Conservation (phyloP, 2,113 vertebrate species). For the Neolamprologus fasciatus region DNA sequence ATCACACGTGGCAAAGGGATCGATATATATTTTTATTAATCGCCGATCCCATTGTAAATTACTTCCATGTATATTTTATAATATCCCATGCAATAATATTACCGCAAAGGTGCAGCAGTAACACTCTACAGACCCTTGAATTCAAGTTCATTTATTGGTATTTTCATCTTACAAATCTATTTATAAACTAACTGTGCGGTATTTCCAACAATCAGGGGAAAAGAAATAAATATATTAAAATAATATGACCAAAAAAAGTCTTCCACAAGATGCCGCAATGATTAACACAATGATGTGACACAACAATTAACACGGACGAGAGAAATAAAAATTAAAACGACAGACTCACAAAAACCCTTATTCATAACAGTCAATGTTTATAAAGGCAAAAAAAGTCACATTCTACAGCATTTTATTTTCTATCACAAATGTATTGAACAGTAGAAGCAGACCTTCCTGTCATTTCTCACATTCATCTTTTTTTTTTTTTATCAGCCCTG, state of each 20-base stretch:
- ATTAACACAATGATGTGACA: not conserved
- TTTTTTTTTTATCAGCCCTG: not conserved
- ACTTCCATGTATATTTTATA: not conserved
- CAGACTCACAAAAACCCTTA: not conserved
- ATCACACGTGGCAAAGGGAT: not conserved
- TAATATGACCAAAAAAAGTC: not conserved
- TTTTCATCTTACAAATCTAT: slow-evolving; percentile 16
- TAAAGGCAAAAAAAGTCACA: not conserved
- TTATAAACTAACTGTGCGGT: not conserved
- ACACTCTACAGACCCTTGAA: not conserved
- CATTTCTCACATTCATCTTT: not conserved
- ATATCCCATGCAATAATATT: not conserved
- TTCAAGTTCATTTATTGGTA: slow-evolving; percentile 10
- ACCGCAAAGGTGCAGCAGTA: not conserved
- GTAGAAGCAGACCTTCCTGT: not conserved
- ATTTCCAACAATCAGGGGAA: not conserved
- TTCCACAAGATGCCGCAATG: not conserved
- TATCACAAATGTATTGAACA: not conserved
- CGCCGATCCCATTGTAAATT: not conserved
- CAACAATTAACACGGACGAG: not conserved
- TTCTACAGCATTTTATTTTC: not conserved
- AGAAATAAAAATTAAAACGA: not conserved
- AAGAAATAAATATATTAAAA: not conserved
- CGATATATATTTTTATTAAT: not conserved
- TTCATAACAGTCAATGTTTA: not conserved